Percentiles rank a stretch among this genome's conserved stretches.
Conservation (phyloP, 2,888 invertebrate species). For the Oscheius sp. region DNA sequence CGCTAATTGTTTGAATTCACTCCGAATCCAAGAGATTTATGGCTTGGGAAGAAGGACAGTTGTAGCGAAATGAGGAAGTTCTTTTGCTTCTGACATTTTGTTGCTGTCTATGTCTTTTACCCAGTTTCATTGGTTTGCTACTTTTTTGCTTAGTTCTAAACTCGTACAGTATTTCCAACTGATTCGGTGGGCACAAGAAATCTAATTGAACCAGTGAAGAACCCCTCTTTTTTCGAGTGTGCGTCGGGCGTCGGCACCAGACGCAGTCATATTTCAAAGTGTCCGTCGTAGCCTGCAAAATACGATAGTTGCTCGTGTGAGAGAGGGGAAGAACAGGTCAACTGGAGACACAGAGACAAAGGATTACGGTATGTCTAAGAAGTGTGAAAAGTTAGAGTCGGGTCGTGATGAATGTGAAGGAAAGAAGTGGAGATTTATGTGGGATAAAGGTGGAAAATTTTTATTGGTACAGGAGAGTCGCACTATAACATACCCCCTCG, state of each 20-base stretch:
- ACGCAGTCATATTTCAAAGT: slow-evolving; percentile 19
- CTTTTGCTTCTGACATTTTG: background rate
- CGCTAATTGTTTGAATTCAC: slow-evolving; percentile 18
- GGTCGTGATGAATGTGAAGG: no score
- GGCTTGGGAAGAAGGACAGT: background rate
- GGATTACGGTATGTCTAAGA: slow-evolving; percentile 17
- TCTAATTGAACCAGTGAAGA: no score
- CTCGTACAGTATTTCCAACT: no score
- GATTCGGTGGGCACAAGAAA: no score
- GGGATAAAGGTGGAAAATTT: no score
- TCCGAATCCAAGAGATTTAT: background rate
- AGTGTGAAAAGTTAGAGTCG: no score
- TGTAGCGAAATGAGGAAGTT: background rate
- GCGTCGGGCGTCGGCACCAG: slow-evolving; percentile 7
- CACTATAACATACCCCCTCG: no score
- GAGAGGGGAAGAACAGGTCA: background rate
- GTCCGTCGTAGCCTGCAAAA: slow-evolving; percentile 25
- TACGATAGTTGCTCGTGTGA: slow-evolving; percentile 19
- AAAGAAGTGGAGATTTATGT: no score
- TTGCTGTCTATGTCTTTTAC: background rate
- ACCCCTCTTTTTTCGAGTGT: background rate
- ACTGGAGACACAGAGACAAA: slow-evolving; percentile 18
- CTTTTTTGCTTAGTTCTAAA: no score
- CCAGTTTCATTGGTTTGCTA: background rate
- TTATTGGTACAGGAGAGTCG: no score